phyloP scores from a whole-genome alignment of 2,113 vertebrate species.

The Tonatia bakeri region DNA sequence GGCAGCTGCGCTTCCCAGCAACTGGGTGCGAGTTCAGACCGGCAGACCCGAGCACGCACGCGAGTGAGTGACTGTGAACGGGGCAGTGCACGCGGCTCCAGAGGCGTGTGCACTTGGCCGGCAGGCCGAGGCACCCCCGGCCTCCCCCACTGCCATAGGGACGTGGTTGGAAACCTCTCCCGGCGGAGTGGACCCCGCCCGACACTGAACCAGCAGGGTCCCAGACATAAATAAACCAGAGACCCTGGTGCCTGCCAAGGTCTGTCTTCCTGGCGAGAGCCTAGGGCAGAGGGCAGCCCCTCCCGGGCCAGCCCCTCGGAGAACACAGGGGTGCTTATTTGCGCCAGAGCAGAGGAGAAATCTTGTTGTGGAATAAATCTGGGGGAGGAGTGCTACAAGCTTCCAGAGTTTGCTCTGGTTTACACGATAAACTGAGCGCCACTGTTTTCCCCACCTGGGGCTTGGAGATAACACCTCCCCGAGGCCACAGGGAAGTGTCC shows the following conservation, averaged over 20 bases:
- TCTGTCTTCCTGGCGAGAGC: constrained; percentile 36
- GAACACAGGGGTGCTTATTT: constrained; percentile 60
- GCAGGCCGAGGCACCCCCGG: not conserved
- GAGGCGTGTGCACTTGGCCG: not conserved
- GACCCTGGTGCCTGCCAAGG: constrained; percentile 40
- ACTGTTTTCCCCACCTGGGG: not conserved
- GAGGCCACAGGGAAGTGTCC: not conserved
- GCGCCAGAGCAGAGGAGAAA: not conserved
- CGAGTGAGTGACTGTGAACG: fast-evolving
- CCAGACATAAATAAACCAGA: constrained; percentile 49
- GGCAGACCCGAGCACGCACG: fast-evolving
- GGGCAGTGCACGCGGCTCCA: fast-evolving
- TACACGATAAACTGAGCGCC: not conserved
- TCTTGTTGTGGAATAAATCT: constrained; percentile 24
- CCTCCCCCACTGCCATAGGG: not conserved
- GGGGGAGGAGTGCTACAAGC: not conserved
- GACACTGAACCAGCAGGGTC: not conserved
- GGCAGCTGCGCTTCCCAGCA: not conserved
- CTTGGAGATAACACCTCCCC: constrained; percentile 28
- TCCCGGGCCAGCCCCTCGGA: not conserved
- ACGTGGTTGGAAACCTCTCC: not conserved
- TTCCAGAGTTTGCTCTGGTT: not conserved
- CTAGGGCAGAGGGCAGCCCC: not conserved
- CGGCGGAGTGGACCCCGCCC: not conserved
- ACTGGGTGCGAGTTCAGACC: not conserved